phyloP scores from a whole-genome alignment of 1,140 invertebrate genomes.

The Drosophila lini region DNA sequence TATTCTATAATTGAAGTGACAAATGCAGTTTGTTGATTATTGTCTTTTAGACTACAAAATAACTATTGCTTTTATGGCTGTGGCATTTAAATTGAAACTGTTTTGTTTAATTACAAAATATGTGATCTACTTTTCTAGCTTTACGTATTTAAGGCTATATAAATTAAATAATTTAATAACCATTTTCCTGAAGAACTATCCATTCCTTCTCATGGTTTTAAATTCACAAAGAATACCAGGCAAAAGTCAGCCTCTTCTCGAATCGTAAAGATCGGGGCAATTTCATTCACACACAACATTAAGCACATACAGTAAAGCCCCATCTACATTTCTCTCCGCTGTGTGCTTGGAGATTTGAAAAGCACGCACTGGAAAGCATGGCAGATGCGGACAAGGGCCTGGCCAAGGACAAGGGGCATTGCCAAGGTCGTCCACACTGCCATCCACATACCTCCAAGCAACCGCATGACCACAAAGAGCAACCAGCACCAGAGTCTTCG shows the following conservation, averaged over 20 bases:
- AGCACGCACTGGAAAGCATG: constrained; percentile 12
- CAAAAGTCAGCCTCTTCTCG: background rate
- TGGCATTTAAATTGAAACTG: background rate
- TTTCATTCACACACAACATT: constrained; percentile 19
- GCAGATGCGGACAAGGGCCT: constrained; percentile 11
- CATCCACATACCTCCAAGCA: background rate
- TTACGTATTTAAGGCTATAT: background rate
- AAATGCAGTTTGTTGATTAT: background rate
- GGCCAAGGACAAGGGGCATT: background rate
- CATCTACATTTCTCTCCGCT: constrained; percentile 7
- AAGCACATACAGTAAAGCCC: background rate
- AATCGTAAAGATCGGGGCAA: constrained; percentile 5
- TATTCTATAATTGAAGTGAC: background rate
- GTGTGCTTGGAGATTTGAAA: constrained; percentile 4
- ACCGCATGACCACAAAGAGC: background rate
- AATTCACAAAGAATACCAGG: background rate
- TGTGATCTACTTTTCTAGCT: background rate
- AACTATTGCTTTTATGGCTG: background rate
- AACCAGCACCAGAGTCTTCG: background rate
- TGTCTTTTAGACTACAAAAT: background rate
- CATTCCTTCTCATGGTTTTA: background rate
- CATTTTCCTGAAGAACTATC: background rate
- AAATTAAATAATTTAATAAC: background rate
- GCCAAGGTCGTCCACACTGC: background rate
- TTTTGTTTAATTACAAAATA: too few relatives aligned